Conservation (phyloP, 2,888 invertebrate species). For the Coleophora flavipennella region DNA sequence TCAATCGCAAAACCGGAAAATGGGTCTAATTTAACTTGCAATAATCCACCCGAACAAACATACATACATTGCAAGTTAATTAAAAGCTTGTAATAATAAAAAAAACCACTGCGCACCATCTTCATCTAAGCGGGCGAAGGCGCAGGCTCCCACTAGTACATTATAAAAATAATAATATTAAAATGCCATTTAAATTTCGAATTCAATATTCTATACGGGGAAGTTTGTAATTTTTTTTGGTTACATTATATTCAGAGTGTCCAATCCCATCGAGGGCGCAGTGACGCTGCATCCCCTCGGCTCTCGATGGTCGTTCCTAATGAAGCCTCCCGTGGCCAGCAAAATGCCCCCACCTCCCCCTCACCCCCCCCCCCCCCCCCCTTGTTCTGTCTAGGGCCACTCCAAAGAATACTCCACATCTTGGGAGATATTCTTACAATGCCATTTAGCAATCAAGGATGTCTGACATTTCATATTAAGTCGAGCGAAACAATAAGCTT, state of each 20-base stretch:
- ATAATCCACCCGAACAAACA: no score
- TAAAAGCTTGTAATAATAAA: no score
- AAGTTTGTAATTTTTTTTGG: conserved; percentile 8
- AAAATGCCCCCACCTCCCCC: conserved; percentile 26
- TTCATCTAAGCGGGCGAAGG: no score
- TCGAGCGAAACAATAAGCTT: conserved; percentile 3
- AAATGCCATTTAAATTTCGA: no score
- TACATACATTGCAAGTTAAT: no score
- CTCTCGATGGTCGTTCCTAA: conserved; percentile 37
- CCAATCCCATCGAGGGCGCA: conserved; percentile 19
- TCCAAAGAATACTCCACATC: conserved; percentile 25
- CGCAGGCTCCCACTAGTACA: no score
- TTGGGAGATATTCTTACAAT: conserved; percentile 6
- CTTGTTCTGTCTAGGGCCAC: conserved; percentile 25
- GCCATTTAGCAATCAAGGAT: conserved; percentile 6
- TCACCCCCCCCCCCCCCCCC: conserved; percentile 18
- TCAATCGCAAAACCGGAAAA: no score
- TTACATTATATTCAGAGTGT: conserved; percentile 15
- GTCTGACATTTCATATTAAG: neutral
- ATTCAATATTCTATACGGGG: neutral
- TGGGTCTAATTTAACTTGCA: no score
- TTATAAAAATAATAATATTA: no score
- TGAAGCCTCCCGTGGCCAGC: conserved; percentile 50
- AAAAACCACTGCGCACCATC: no score
- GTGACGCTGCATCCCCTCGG: conserved; percentile 41